Evolutionary conservation across 2,888 invertebrate species (phyloP), one percentile per base, ranked within the genome.

Genomic region (Nemoura dubitans): DNA sequence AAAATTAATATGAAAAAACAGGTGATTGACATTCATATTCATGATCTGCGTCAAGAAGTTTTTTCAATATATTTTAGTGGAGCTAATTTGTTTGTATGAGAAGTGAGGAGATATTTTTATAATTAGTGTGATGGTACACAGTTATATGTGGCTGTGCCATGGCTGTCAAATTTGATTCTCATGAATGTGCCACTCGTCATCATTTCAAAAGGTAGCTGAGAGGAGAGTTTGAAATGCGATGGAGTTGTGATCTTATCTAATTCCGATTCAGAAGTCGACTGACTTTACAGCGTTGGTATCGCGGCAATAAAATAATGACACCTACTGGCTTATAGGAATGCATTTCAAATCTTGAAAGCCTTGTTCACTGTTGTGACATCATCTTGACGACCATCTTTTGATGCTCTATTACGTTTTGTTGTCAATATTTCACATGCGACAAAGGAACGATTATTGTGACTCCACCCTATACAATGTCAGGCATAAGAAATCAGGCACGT

Each of bases 391-490:
- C 29, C 16, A n/a, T 28, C 81, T 81, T 81, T 78, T 78, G 28
- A 59, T 59, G 59, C 59, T 21, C 59, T 59, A 21, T 59, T 59
- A 59, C 59, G 59, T 10, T 59, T 10, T 21, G 59, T 28, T 81
- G 81, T 81, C 81, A 81, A 81, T 81, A 81, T 81, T 81, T 81
- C 28, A 81, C 28, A n/a, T n/a, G 30, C 30, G 28, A 81, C 81
- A 81, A 81, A 28, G 30, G 30, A 21, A 29, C 29, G 30, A 30
- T 81, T n/a, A 30, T 81, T 30, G 29, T 1, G 81, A 30, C 81
- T 30, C 10, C 81, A 81, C 81, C 81, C 81, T n/a, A 81, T 30
- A 29, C 59, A 59, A 59, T 59, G 14, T 59, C 21, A 59, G 59
- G 16, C 21, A 21, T 21, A 59, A 7, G 21, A 59, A 59, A 59